Evolutionary conservation across 2,113 vertebrate genomes (phyloP), one percentile per base, ranked within the genome.

Genomic region (Nothoprocta perdicaria): DNA sequence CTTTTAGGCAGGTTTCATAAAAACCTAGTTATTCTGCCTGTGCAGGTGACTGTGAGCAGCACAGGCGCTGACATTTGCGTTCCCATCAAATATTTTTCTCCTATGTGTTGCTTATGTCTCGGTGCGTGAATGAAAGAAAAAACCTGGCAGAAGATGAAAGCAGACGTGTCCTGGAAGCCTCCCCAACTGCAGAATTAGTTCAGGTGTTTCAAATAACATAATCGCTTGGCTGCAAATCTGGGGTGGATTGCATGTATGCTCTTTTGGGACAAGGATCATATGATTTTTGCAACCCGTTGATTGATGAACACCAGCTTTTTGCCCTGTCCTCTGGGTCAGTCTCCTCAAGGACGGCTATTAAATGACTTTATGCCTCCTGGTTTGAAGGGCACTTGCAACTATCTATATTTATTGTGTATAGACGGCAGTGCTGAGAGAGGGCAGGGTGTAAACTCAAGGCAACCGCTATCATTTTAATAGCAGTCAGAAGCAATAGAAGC

Each of bases 91-190:
- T 88, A 22, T 13, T 58, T 86, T 95, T 84, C 58, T 45, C 16
- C 53, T 92, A 80, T 27, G 7, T 45, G 18, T 65, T 93, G 12
- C 50, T 94, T 90, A 53, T 53, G 22, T 86, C 84, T 75, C 55
- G 80, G 45, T 73, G 58, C 67, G 24, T 65, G 71, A 88, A 78
- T 46, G n/a, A 76, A 83, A 72, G 80, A 73, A 12, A 1, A 35
- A 78, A 52, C 19, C 60, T 89, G 65, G 68, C 85, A 89, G 68
- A 60, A 90, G 52, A 82, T 84, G 45, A 94, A 95, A 95, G n/a
- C 5, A 86, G 81, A 50, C 31, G 26, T 81, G 29, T 66, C 80
- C 83, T 88, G 40, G 84, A 86, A 86, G n/a, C 58, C 66, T 90
- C 58, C 75, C 17, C 0, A 23, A 88, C 53, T 50, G 35, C 73